A percentile compares a stretch with the other conserved stretches of the same genome.
Conservation (phyloP, 2,113 vertebrate genomes). For the Sylvilagus bachmani region DNA sequence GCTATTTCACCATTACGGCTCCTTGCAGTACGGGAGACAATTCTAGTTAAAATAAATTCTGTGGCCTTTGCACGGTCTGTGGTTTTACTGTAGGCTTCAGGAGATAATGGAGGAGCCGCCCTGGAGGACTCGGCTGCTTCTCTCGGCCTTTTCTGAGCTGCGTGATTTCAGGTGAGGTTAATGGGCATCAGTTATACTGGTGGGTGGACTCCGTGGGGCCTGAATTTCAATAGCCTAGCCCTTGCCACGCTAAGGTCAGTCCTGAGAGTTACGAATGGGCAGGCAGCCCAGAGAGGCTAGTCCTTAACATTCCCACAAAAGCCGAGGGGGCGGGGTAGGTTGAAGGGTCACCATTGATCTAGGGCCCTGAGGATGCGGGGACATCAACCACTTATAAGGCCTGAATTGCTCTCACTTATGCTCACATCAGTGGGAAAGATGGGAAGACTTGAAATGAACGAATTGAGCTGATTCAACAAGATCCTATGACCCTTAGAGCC, state of each 20-base stretch:
- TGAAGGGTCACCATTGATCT: conserved; percentile 3
- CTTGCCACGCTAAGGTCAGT: not conserved
- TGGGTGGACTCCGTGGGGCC: not conserved
- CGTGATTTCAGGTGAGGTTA: conserved; percentile 65
- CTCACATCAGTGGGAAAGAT: conserved; percentile 58
- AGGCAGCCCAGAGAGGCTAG: not conserved
- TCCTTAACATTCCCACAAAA: conserved; percentile 62
- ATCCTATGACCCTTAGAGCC: conserved; percentile 61
- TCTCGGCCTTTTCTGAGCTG: not conserved
- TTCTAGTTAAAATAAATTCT: conserved; percentile 51
- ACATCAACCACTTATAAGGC: not conserved
- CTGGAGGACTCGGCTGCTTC: not conserved
- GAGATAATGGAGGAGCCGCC: not conserved
- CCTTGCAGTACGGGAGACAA: conserved; percentile 42
- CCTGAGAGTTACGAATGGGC: not conserved
- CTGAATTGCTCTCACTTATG: conserved; percentile 69
- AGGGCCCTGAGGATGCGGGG: not conserved
- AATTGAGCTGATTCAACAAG: conserved; percentile 74
- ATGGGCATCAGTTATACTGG: conserved; percentile 31
- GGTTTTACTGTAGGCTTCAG: conserved; percentile 44
- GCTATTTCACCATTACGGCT: not conserved
- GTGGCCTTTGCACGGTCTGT: conserved; percentile 49
- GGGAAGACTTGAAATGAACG: conserved; percentile 55
- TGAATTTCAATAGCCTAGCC: conserved; percentile 56
- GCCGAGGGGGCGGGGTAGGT: not conserved